phyloP scores from a whole-genome alignment of 2,797 vertebrate species.

The Rhabdomys pumilio region DNA sequence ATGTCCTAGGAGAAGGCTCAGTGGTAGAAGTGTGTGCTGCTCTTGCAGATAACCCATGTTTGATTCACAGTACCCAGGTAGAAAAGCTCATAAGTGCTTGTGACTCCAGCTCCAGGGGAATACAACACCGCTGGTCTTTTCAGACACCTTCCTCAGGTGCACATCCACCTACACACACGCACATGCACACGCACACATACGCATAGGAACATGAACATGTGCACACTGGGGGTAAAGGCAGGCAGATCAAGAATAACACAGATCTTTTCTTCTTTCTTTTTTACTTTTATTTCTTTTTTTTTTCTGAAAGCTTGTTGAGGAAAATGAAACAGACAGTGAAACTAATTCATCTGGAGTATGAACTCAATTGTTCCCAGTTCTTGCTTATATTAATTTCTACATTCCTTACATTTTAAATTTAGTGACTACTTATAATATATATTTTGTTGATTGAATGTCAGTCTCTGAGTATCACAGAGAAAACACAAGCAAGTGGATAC shows the following conservation, averaged over 20 bases:
- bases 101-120: not conserved
- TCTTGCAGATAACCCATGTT: not conserved
- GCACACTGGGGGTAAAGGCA: not conserved
- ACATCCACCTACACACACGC: not conserved
- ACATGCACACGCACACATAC: not conserved
- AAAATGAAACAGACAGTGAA: not conserved
- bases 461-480: not conserved
- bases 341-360: not conserved
- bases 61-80: not conserved
- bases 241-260: not conserved
- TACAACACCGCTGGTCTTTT: not conserved
- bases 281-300: too few species aligned
- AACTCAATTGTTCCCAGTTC: fast-evolving
- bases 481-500: not conserved
- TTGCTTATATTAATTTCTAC: not conserved
- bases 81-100: too few species aligned
- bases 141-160: not conserved
- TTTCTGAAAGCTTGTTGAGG: not conserved
- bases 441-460: not conserved
- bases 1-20: too few species aligned
- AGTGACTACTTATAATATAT: not conserved
- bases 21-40: too few species aligned
- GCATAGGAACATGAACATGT: not conserved
- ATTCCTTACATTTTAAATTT: not conserved
- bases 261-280: too few species aligned